Conservation (phyloP, 2,888 invertebrate species). For the Agriopis marginaria region DNA sequence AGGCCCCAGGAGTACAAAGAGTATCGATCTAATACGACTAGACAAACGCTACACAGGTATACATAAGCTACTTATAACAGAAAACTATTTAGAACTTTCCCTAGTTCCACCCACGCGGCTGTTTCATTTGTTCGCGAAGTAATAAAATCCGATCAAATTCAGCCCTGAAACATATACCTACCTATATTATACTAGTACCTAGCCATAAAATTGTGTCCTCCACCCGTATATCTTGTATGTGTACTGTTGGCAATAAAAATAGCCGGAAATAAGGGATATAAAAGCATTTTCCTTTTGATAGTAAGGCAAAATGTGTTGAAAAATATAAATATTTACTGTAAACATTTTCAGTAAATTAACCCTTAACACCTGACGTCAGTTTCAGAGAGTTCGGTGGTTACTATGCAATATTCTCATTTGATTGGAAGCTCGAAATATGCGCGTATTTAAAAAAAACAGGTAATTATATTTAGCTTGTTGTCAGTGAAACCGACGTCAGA, state of each 20-base stretch:
- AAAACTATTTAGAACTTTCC: constrained; percentile 22
- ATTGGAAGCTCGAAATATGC: too few species aligned
- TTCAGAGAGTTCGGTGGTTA: too few species aligned
- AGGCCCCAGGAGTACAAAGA: not conserved
- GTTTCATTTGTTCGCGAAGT: constrained; percentile 34
- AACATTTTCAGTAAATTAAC: not conserved
- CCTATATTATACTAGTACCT: constrained; percentile 26
- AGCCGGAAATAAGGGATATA: constrained; percentile 23
- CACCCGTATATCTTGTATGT: constrained; percentile 31
- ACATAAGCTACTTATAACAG: constrained; percentile 1
- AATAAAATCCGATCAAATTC: constrained; percentile 41
- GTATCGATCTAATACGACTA: not conserved
- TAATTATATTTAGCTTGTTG: too few species aligned
- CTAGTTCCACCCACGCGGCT: constrained; percentile 1
- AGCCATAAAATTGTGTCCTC: constrained; percentile 41
- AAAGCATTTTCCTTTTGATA: constrained; percentile 14
- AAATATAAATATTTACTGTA: not conserved
- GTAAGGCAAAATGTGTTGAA: constrained; percentile 1
- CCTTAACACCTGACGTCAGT: too few species aligned
- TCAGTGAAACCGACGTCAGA: too few species aligned
- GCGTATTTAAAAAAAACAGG: too few species aligned
- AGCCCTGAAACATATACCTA: constrained; percentile 15
- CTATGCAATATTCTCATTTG: too few species aligned
- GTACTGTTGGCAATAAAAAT: constrained; percentile 24
- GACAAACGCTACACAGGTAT: not conserved